Conservation (phyloP, 1,140 invertebrate species). For the Cephus cinctus region DNA sequence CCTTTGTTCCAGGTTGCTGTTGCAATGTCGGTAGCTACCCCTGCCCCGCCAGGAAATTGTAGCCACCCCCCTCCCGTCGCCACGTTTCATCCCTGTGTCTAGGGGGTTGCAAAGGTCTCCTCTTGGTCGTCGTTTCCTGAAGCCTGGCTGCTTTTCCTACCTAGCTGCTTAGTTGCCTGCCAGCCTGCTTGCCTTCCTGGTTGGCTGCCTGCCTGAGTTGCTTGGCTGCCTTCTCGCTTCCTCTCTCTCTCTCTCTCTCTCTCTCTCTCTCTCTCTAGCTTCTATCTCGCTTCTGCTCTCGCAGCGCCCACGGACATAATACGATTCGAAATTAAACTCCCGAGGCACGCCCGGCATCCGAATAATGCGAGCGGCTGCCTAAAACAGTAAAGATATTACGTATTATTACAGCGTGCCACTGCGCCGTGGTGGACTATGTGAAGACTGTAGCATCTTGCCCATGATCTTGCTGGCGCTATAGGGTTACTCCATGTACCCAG, state of each 20-base stretch:
- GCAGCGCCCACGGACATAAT: slow-evolving; percentile 37
- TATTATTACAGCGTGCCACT: slow-evolving; percentile 48
- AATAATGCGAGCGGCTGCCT: slow-evolving; percentile 50
- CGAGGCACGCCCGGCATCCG: slow-evolving; percentile 47
- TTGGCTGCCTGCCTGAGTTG: slow-evolving; percentile 3
- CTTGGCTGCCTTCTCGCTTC: slow-evolving; percentile 16
- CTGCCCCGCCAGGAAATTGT: too few species aligned
- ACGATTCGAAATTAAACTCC: slow-evolving; percentile 52
- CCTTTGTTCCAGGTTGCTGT: too few species aligned
- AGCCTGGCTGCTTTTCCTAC: not conserved
- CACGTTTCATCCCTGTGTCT: too few species aligned
- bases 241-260: slow-evolving; percentile 15
- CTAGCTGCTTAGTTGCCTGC: slow-evolving; percentile 12
- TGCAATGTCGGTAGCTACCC: too few species aligned
- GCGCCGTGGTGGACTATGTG: slow-evolving; percentile 11
- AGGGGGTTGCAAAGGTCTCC: too few species aligned
- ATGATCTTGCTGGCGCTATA: too few species aligned
- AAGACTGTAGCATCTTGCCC: not conserved
- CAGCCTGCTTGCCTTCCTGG: not conserved
- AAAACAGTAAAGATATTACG: slow-evolving; percentile 53
- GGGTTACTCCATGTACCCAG: too few species aligned
- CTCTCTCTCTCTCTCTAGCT: slow-evolving; percentile 11
- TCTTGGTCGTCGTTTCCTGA: not conserved
- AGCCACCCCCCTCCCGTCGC: too few species aligned
- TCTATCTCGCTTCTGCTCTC: slow-evolving; percentile 1